These are phyloP conservation scores for Nannospalax galili DNA, from an alignment of 2,113 vertebrate genomes.

Conservation along the genomic window DNA sequence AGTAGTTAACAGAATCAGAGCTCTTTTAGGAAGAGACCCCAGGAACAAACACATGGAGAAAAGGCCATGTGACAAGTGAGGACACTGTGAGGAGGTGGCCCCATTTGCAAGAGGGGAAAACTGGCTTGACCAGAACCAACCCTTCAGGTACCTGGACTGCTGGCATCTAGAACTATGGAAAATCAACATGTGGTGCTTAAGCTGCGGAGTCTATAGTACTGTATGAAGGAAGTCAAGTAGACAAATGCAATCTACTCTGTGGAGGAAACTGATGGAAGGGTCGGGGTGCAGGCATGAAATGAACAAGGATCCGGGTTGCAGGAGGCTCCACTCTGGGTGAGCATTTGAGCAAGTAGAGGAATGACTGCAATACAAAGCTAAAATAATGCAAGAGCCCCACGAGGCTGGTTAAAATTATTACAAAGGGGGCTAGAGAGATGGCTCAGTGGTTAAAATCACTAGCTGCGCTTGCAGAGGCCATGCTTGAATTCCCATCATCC, in stretches of 20 bases:
- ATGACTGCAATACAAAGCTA: not conserved
- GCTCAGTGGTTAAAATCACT: not conserved
- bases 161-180: not conserved
- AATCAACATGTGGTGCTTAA: not conserved
- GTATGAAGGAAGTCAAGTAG: not conserved
- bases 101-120: not conserved
- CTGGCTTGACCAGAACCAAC: not conserved
- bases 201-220: not conserved
- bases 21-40: not conserved
- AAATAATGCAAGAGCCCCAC: not conserved
- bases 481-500: not conserved
- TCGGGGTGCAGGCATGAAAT: not conserved
- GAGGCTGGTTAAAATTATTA: not conserved
- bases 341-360: not conserved
- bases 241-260: too few relatives aligned
- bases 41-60: accelerated
- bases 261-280: not conserved
- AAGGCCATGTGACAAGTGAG: not conserved
- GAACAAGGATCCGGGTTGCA: not conserved
- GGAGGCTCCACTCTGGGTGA: not conserved
- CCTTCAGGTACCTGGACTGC: not conserved
- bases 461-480: not conserved
- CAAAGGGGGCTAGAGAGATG: not conserved
- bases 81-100: not conserved
- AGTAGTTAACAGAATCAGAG: not conserved